Evolutionary conservation across 2,888 invertebrate genomes (phyloP), one percentile per base, ranked within the genome.

Genomic region (Tinea semifulvella): DNA sequence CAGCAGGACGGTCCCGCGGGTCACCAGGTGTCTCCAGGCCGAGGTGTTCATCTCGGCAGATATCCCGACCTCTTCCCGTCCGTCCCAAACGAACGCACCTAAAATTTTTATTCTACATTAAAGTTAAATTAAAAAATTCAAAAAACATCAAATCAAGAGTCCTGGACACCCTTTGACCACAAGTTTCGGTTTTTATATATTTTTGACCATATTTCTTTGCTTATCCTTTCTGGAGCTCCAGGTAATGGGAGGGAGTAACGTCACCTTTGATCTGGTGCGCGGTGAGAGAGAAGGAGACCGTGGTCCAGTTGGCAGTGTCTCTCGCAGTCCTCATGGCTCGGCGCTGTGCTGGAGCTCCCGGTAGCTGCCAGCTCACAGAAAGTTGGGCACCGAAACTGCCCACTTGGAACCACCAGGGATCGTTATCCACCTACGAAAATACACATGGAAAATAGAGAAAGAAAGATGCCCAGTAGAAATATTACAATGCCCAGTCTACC

Each of bases 311-410:
- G 3, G 75, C 47, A 74, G 76, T 45, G 84, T 87, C 31, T 47
- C 50, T 49, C 43, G 52, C 43, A 42, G 48, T 53, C 60, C 58
- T 25, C 57, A 56, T 28, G 56, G 83, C 74, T 10, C 87, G 11
- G 31, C 40, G 43, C 31, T 16, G 43, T 48, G 60, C 56, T 46
- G 54, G 61, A 11, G 60, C 63, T 8, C 60, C 57, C 40, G 77
- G 79, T 49, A 88, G 72, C 49, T 80, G 84, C 88, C 88, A 92
- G 51, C 87, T 85, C 43, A 91, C 77, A 1, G 88, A 84, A 17
- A 90, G 86, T 56, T 87, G 86, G 56, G 88, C 88, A 53, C 84
- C 83, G 66, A 85, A 88, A 48, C 88, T 88, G 47, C 88, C 89
- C 46, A 91, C 83, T 31, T 85, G 86, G 66, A 92, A 90, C 73